A percentile compares a stretch with the other conserved stretches of the same genome.
Evolutionary conservation across 2,797 vertebrate species (phyloP).

Genomic region (Arctocebus calabarensis): DNA sequence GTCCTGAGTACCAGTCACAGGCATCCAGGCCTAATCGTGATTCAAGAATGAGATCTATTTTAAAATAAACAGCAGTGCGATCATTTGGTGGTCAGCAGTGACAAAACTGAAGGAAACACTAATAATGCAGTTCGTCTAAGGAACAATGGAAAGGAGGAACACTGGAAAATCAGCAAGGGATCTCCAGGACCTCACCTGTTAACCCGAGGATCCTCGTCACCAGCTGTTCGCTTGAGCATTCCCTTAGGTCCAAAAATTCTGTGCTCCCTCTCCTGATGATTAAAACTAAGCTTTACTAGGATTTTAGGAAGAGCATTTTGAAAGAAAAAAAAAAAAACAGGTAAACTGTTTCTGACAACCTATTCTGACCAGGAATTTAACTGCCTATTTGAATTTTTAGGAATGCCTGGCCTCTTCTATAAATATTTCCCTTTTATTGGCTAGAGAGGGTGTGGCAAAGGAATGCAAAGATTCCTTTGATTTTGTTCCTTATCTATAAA

Average conservation of each 20-base stretch:
- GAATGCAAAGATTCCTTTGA: background rate
- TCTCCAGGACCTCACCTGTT: background rate
- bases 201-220: background rate
- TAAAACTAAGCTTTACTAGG: background rate
- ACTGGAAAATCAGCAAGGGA: background rate
- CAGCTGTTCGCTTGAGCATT: background rate
- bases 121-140: background rate
- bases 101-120: background rate
- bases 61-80: background rate
- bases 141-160: background rate
- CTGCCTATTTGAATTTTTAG: background rate
- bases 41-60: background rate
- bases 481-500: background rate
- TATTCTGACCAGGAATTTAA: background rate
- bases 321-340: background rate
- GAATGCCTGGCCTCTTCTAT: no score
- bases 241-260: background rate
- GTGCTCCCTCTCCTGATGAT: background rate
- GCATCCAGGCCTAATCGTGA: background rate
- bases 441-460: background rate
- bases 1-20: background rate
- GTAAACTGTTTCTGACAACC: background rate
- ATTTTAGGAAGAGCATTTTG: background rate
- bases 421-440: background rate
- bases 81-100: background rate